phyloP scores from a whole-genome alignment of 2,888 invertebrate species.

The Sepiola atlantica region DNA sequence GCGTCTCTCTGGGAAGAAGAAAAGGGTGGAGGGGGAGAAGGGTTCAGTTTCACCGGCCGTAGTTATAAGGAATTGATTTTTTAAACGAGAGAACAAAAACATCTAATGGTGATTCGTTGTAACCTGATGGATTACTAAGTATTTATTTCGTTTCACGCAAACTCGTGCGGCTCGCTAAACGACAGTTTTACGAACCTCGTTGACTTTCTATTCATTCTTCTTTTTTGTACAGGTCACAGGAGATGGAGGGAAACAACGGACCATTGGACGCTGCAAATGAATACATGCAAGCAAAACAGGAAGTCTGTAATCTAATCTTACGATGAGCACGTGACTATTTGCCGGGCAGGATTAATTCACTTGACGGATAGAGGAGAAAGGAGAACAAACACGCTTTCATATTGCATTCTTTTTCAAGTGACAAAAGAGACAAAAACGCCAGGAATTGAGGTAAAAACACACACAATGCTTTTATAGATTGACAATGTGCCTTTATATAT shows the following conservation, averaged over 20 bases:
- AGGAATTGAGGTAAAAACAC: background rate
- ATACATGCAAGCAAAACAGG: background rate
- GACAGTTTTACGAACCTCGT: background rate
- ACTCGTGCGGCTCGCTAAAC: background rate
- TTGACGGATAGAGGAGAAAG: background rate
- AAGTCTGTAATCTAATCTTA: background rate
- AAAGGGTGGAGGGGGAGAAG: too few species aligned
- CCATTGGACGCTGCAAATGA: background rate
- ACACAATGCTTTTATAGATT: background rate
- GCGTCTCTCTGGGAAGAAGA: too few species aligned
- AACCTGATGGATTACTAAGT: background rate
- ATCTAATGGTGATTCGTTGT: background rate
- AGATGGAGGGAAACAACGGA: background rate
- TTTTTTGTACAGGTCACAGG: background rate
- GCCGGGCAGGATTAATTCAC: background rate
- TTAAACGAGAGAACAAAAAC: background rate
- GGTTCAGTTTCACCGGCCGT: too few species aligned
- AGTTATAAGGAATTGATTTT: background rate
- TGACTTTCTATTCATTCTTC: background rate
- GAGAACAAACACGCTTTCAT: background rate
- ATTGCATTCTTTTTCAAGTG: background rate
- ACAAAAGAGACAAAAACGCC: background rate
- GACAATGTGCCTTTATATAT: background rate
- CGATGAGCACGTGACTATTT: background rate
- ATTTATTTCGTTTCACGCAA: background rate